These are phyloP conservation scores for Octomys mimax DNA, from an alignment of 2,797 vertebrate species.

Conservation along the genomic window DNA sequence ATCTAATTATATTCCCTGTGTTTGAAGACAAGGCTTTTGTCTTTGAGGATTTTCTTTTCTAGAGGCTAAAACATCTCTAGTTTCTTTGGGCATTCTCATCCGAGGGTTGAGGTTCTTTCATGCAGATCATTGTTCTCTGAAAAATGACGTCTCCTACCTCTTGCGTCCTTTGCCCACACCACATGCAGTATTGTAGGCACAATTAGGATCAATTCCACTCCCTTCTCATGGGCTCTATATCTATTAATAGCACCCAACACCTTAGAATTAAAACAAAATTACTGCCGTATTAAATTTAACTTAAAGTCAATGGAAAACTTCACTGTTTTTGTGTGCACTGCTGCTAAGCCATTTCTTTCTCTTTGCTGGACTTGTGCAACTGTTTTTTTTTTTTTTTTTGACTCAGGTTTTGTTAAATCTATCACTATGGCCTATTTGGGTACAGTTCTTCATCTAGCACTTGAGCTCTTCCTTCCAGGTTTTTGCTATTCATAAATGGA, in stretches of 20 bases:
- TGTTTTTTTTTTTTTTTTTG: constrained; percentile 21
- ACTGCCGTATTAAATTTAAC: not conserved
- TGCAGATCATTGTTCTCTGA: constrained; percentile 50
- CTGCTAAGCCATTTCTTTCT: not conserved
- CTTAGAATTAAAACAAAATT: not conserved
- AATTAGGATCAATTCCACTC: not conserved
- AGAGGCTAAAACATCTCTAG: constrained; percentile 58
- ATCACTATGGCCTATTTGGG: not conserved
- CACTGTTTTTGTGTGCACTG: not conserved
- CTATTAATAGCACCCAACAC: not conserved
- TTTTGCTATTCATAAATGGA: constrained; percentile 55
- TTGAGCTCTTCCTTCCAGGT: not conserved
- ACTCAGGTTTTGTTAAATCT: constrained; percentile 47
- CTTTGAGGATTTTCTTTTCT: constrained; percentile 73
- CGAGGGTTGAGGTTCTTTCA: constrained; percentile 56
- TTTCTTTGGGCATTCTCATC: constrained; percentile 61
- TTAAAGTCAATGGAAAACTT: constrained; percentile 15
- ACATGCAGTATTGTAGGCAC: not conserved
- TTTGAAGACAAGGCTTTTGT: constrained; percentile 76
- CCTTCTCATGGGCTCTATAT: not conserved
- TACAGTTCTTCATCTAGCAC: constrained; percentile 10
- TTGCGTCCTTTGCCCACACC: not conserved
- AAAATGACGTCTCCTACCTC: not conserved
- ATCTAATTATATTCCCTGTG: constrained; percentile 68
- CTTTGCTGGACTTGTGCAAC: not conserved